Evolutionary conservation across 37 sponge, comb jelly and placozoan species (phyloP).

Genomic region (Chondrilla cf. caribensis): DNA sequence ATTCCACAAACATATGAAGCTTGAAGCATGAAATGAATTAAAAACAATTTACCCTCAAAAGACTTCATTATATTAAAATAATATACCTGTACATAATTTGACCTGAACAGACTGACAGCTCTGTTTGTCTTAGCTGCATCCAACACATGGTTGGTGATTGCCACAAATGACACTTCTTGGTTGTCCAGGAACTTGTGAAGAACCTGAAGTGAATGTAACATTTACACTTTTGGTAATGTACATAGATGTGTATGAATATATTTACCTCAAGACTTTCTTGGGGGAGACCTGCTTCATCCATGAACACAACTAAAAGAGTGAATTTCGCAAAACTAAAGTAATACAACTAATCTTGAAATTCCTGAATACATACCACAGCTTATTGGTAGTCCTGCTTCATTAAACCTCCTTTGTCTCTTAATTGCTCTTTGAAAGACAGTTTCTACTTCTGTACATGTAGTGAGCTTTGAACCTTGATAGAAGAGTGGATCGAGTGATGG

Average conservation of each 20-base stretch:
- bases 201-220: neutral
- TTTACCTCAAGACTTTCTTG: conserved; percentile 70
- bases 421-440: conserved; percentile 87
- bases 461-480: conserved; percentile 86
- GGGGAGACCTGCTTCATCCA: conserved; percentile 97
- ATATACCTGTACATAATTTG: conserved; percentile 28
- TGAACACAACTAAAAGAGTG: conserved; percentile 68
- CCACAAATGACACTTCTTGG: conserved; percentile 89
- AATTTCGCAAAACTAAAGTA: neutral
- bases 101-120: conserved; percentile 83
- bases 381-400: conserved; percentile 16
- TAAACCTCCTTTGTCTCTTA: conserved; percentile 51
- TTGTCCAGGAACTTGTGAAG: conserved; percentile 86
- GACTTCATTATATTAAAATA: too few species aligned
- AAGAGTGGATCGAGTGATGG: conserved; percentile 79
- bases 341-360: neutral
- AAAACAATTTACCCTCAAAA: too few species aligned
- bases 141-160: conserved; percentile 87
- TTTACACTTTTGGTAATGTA: neutral
- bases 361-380: conserved; percentile 34
- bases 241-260: neutral
- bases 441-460: conserved; percentile 83
- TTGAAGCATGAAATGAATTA: too few species aligned
- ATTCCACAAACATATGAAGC: too few species aligned
- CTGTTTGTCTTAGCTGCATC: conserved; percentile 95